Evolutionary conservation across 1,140 invertebrate species (phyloP).

Genomic region (Scylla paramamosain): DNA sequence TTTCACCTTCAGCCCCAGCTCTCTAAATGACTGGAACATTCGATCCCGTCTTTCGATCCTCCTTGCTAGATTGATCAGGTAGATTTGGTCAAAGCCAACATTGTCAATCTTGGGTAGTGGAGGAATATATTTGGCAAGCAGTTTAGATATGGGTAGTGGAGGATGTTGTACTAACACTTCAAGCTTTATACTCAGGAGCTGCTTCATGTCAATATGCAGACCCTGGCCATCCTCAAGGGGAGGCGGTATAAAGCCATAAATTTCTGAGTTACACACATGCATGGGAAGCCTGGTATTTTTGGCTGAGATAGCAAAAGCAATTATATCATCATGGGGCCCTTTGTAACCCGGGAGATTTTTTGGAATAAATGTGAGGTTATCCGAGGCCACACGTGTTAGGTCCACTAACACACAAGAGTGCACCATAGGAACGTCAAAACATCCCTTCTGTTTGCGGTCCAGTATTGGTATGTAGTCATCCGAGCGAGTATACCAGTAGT

Average conservation of each 20-base stretch:
- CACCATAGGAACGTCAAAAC: constrained; percentile 94
- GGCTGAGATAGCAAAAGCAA: constrained; percentile 94
- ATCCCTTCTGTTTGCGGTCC: constrained; percentile 86
- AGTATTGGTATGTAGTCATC: constrained; percentile 93
- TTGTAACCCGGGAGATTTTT: constrained; percentile 84
- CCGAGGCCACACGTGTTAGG: constrained; percentile 84
- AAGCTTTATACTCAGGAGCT: constrained; percentile 85
- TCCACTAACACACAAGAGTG: constrained; percentile 93
- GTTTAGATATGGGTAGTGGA: constrained; percentile 85
- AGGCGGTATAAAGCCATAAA: constrained; percentile 91
- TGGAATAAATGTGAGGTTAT: constrained; percentile 89
- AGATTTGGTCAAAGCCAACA: constrained; percentile 81
- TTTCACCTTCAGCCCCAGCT: constrained; percentile 80
- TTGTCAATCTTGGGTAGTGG: constrained; percentile 86
- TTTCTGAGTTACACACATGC: constrained; percentile 89
- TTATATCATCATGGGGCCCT: constrained; percentile 95
- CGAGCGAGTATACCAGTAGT: constrained; percentile 94
- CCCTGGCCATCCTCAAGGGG: constrained; percentile 88
- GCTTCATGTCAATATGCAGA: constrained; percentile 85
- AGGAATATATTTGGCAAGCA: constrained; percentile 84
- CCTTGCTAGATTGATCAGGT: constrained; percentile 80
- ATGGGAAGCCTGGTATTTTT: constrained; percentile 87
- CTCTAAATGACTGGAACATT: constrained; percentile 85
- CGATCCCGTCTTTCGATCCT: constrained; percentile 85
- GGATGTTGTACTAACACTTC: constrained; percentile 70